Evolutionary conservation across 92 coral and sea anemone species (phyloP).

Genomic region (Paramuricea clavata): DNA sequence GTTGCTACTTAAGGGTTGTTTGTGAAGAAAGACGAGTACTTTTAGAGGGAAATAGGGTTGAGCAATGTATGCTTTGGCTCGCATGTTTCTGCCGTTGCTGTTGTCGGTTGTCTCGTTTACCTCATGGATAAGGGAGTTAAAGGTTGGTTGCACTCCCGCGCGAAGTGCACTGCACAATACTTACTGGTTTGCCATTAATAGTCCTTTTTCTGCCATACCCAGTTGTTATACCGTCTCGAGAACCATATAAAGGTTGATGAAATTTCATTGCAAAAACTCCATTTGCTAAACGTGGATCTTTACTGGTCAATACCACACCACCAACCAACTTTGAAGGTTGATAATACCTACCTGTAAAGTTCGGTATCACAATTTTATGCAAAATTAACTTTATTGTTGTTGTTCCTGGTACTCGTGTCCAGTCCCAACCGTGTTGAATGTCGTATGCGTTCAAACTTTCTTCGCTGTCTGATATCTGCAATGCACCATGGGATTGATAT

Average conservation of each 20-base stretch:
- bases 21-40: no score
- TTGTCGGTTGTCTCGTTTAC: no score
- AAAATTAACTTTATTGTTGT: constrained; percentile 59
- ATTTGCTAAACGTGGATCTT: constrained; percentile 46
- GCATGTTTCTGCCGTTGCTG: no score
- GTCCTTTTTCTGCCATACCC: background rate
- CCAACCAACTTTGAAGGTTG: constrained; percentile 69
- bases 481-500: constrained; percentile 73
- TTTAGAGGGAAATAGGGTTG: no score
- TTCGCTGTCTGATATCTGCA: constrained; percentile 80
- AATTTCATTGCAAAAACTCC: constrained; percentile 82
- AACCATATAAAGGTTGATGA: constrained; percentile 61
- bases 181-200: background rate
- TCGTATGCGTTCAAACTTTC: constrained; percentile 61
- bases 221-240: background rate
- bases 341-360: constrained; percentile 39
- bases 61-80: no score
- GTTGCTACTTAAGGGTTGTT: no score
- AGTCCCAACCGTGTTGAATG: constrained; percentile 79
- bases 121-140: no score
- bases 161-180: background rate
- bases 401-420: constrained; percentile 81
- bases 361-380: background rate
- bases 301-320: constrained; percentile 66
- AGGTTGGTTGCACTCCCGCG: no score